Percentiles rank a stretch among this genome's conserved stretches.
phyloP scores from a whole-genome alignment of 92 coral and sea anemone genomes.

The Bergia sp. region DNA sequence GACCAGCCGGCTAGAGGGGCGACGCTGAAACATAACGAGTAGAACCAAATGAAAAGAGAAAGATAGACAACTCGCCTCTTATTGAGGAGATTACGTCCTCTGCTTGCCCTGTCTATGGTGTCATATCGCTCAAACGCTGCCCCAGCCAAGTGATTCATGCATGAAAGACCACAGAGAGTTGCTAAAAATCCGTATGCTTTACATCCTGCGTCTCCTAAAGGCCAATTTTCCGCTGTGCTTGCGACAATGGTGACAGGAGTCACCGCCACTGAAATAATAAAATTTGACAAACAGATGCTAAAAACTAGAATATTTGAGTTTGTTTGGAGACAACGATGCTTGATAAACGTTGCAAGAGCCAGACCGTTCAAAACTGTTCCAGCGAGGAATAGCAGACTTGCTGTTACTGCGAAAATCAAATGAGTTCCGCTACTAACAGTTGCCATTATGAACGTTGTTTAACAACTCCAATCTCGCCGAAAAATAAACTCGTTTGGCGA shows the following conservation, averaged over 20 bases:
- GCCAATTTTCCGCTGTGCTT: neutral
- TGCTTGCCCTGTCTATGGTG: neutral
- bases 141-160: constrained; percentile 8
- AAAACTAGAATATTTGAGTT: neutral
- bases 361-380: constrained; percentile 9
- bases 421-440: neutral
- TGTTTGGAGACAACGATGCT: neutral
- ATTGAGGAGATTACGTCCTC: neutral
- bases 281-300: neutral
- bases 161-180: neutral
- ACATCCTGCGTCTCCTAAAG: neutral
- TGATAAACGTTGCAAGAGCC: neutral
- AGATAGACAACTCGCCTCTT: neutral
- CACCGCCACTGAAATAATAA: neutral
- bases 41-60: neutral
- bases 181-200: constrained; percentile 1
- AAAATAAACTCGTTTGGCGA: no score
- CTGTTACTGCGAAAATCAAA: neutral
- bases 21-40: neutral
- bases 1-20: constrained; percentile 17
- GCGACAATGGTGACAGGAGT: neutral
- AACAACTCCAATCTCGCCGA: no score
- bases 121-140: constrained; percentile 11
- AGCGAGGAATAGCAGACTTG: neutral
- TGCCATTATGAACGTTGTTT: neutral